A percentile compares a stretch with the other conserved stretches of the same genome.
Evolutionary conservation across 2,113 vertebrate genomes (phyloP).

Genomic region (Dasyornis broadbenti): DNA sequence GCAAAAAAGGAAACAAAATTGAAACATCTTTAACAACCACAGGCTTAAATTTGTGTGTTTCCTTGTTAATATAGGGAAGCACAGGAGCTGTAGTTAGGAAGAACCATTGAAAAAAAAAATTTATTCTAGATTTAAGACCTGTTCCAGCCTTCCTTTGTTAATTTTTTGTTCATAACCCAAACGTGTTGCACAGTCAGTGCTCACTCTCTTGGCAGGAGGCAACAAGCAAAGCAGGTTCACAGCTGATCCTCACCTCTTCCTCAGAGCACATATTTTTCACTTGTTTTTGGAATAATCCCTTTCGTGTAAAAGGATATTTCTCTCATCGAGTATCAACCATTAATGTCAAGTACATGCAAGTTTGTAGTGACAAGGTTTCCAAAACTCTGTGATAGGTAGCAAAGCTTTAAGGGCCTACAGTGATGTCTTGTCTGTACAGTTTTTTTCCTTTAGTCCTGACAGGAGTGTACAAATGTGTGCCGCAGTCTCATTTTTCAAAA

Average conservation of each 20-base stretch:
- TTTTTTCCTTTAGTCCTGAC: neutral
- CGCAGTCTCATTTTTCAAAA: neutral
- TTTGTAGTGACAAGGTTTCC: neutral
- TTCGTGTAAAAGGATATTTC: neutral
- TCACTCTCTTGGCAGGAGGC: neutral
- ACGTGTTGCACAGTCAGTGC: neutral
- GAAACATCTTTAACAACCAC: neutral
- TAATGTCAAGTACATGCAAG: neutral
- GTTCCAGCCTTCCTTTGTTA: neutral
- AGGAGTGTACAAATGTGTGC: neutral
- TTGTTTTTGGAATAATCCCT: neutral
- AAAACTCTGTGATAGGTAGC: neutral
- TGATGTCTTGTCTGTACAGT: neutral
- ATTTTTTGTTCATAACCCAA: neutral
- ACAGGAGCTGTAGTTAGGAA: neutral
- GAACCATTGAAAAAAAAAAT: neutral
- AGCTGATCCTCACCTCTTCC: neutral
- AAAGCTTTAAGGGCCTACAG: neutral
- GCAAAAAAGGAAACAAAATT: neutral
- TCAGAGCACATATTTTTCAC: neutral
- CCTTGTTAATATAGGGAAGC: neutral
- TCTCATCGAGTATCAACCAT: neutral
- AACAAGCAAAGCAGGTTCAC: neutral
- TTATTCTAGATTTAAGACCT: neutral
- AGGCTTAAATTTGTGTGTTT: neutral